Conservation (phyloP, 2,113 vertebrate genomes). For the Periophthalmodon schlosseri region DNA sequence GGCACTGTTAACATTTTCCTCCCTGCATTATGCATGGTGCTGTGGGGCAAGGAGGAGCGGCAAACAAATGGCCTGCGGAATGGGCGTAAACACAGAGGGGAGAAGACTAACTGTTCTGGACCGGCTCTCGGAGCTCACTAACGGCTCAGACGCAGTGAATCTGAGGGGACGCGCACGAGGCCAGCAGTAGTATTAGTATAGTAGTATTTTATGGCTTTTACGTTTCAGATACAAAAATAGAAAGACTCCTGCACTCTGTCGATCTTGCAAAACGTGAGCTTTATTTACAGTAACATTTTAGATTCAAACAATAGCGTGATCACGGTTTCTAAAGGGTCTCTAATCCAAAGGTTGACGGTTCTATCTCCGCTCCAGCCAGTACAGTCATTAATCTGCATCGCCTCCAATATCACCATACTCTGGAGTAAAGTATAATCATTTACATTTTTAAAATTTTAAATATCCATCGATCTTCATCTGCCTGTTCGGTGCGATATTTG, state of each 20-base stretch:
- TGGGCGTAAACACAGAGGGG: slow-evolving; percentile 73
- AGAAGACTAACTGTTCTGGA: slow-evolving; percentile 57
- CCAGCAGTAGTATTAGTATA: background rate
- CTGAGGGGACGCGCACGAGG: background rate
- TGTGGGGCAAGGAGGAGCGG: slow-evolving; percentile 78
- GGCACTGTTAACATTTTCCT: slow-evolving; percentile 86
- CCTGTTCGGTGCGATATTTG: no score
- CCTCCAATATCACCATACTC: background rate
- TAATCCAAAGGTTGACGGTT: background rate
- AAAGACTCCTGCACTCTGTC: no score
- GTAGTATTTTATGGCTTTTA: background rate
- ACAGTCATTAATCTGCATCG: background rate
- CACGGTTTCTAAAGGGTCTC: background rate
- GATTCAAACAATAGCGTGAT: background rate
- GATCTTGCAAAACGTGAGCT: no score
- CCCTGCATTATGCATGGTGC: slow-evolving; percentile 82
- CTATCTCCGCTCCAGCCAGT: background rate
- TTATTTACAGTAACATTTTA: background rate
- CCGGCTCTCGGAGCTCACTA: slow-evolving; percentile 46
- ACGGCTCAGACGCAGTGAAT: slow-evolving; percentile 46
- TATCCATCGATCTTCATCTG: no score
- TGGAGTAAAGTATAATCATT: background rate
- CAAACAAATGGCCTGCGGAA: slow-evolving; percentile 82
- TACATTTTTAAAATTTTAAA: no score
- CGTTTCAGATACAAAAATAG: no score